Base-by-base conservation (phyloP, 2,113 vertebrate genomes). In the Perca flavescens region DNA sequence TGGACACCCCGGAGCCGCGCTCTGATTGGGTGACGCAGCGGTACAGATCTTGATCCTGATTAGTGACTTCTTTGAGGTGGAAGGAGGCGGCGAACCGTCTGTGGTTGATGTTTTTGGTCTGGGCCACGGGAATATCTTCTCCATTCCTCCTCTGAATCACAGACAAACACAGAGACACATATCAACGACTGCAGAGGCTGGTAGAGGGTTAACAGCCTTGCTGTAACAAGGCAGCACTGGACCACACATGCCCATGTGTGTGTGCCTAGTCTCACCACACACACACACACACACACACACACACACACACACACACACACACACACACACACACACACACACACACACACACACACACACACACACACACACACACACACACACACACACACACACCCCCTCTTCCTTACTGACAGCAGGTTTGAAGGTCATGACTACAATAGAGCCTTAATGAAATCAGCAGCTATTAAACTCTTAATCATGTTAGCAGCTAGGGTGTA, bases 61-160 rank as follows among this genome's bases (percentile, higher is more conserved):
- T 97, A 61, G 96, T 97, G 89, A 99, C 98, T 88, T 99, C 97
- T 74, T 96, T 97, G 84, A 99, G 96, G 79, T 96, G 96, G 91
- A 99, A 99, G 14, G 98, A 96, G 73, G 98, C 98, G 11, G 98
- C 97, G 87, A 99, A 99, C 82, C 98, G 96, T 94, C 98, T 95
- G 90, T 99, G 98, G 95, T 99, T 99, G 91, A 99, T 99, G 92
- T 97, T 99, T 91, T 99, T 99, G 57, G 97, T 99, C 93, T 96
- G 96, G 68, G 97, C 96, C 79, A 99, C 98, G 1, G 98, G 98
- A 77, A 99, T 99, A 87, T 99, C 98, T 92, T 99, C 97, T 64
- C 98, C 98, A 50, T 99, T 99, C 77, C 97, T 96, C 88, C 95
- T 96, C 98, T 99, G 91, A 57, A 91, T 54, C 36, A 74, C 40